Base-by-base conservation (phyloP, 2,888 invertebrate species). In the Pimpla rufipes region DNA sequence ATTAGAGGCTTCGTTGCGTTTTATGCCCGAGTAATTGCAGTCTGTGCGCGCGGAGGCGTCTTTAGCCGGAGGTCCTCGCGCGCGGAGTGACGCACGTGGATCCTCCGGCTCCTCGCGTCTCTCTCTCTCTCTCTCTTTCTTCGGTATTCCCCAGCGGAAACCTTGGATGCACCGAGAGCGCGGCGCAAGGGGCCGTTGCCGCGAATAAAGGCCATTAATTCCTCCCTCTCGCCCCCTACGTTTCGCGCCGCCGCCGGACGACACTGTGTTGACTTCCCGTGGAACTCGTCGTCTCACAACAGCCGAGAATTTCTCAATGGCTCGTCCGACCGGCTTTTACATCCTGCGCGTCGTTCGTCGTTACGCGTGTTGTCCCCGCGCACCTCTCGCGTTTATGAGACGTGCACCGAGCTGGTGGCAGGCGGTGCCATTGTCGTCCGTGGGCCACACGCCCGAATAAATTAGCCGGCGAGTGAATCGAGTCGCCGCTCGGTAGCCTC, bases 21-120 rank as follows among this genome's bases (percentile, higher is more conserved):
- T 83, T 79, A 79, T 79, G 76, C 66, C 62, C 64, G 64, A 64
- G 68, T 83, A 83, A 85, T 83, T 83, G 78, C 79, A 73, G 6
- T 6, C 23, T 57, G 40, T 59, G 5, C 47, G 66, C 21, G 18
- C 67, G 67, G 7, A 67, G 50, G 55, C 40, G 55, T 47, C 29
- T 68, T 77, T 47, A 29, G 67, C 55, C 73, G 70, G 55, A 79
- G 73, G 64, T 79, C 71, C 79, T 71, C 50, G 45, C 45, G 16
- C 50, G 45, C 18, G 71, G 37, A 74, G 59, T 74, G 67, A 79
- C 73, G 67, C 66, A 68, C 59, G 52, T 45, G n/a, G 40, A 37
- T 35, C 35, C 37, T 16, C 42, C 50, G 29, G 29, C 29, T 55
- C 68, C 37, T 23, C 35, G 52, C 11, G 16, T n/a, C 37, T 40